Evolutionary conservation across 2,797 vertebrate genomes (phyloP), one percentile per base, ranked within the genome.

Genomic region (Semotilus atromaculatus): DNA sequence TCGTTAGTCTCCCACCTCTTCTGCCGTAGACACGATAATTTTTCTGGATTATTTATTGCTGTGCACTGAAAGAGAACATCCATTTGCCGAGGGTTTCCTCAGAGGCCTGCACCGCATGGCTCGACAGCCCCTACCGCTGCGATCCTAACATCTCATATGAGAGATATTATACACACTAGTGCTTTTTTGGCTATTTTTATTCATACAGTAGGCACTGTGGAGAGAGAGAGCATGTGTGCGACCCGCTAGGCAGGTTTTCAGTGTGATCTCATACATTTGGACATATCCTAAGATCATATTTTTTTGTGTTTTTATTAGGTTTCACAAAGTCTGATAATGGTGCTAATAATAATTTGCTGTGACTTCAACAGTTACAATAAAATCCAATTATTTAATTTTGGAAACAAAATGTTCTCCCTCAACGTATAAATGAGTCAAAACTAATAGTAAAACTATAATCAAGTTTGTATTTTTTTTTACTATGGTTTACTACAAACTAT

Each of bases 51-150:
- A 75, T 85, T 83, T 82, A 87, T 74, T 45, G 40, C 53, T 10
- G 51, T 40, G 76, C 40, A 88, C 90, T 91, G 91, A 94, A 92
- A 89, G 90, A 92, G 90, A 91, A 91, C 93, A 93, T 93, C 90
- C 90, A 93, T 92, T 43, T 40, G 68, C 62, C 5, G 51, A 51
- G 48, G 76, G 45, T 62, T 81, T 79, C 66, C 53, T 34, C 23
- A 48, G 71, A 75, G 81, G 26, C 23, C 31, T 51, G 55, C 81
- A 38, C 72, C 19, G 36, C 38, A 8, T 58, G 29, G 70, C 60
- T 73, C 40, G 21, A 38, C 43, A 70, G 34, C 36, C n/a, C 19
- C 51, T 45, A 75, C 72, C 7, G 23, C 64, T 70, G 36, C 5
- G 43, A 51, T 70, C 31, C 0, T 21, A 68, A 55, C 79, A 38